These are phyloP conservation scores for Alexandromys fortis DNA, from an alignment of 2,113 vertebrate species.

Conservation along the genomic window DNA sequence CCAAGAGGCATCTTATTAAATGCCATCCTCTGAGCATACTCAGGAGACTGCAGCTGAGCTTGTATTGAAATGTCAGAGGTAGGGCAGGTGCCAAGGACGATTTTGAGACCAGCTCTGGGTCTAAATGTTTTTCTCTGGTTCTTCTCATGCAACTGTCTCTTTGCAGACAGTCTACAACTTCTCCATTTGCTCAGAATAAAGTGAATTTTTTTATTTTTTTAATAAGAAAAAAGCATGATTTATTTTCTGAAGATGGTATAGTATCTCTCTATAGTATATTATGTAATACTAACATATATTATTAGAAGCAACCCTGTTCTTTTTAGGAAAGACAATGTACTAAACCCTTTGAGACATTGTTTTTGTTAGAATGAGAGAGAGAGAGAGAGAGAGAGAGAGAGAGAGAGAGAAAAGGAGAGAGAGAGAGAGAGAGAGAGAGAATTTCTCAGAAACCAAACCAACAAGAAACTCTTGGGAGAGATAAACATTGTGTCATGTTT, in stretches of 20 bases:
- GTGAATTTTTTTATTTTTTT: conserved; percentile 7
- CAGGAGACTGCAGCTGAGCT: background rate
- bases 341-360: conserved; percentile 44
- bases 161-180: background rate
- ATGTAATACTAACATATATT: background rate
- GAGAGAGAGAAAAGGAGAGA: conserved; percentile 11
- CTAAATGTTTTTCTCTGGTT: background rate
- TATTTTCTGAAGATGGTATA: conserved; percentile 44
- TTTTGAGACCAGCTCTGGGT: conserved; percentile 6
- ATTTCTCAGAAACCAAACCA: conserved; percentile 64
- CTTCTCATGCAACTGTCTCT: background rate
- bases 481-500: conserved; percentile 77
- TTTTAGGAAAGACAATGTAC: conserved; percentile 27
- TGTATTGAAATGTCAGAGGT: conserved; percentile 45
- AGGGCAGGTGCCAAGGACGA: conserved; percentile 9
- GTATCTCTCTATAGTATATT: background rate
- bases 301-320: conserved; percentile 41
- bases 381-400: background rate
- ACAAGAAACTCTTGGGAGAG: conserved; percentile 64
- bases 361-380: conserved; percentile 39
- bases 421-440: background rate
- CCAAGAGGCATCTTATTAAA: conserved; percentile 39
- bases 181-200: conserved; percentile 24
- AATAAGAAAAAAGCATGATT: background rate
- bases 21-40: background rate